These are phyloP conservation scores for Drosophila barbarae DNA, from an alignment of 2,888 invertebrate species.

Conservation along the genomic window DNA sequence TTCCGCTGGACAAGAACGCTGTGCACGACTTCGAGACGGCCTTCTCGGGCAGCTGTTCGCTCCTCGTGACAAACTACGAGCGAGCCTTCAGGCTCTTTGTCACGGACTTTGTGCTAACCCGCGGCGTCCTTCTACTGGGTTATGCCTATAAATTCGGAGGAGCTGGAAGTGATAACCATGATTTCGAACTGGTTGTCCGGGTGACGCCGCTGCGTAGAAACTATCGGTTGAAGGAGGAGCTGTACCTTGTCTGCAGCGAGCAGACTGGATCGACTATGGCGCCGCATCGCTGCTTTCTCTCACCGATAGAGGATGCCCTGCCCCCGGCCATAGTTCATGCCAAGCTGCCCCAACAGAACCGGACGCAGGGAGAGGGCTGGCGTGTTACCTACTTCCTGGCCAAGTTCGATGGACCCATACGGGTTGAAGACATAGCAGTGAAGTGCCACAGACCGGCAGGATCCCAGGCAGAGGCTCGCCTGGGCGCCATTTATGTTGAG, in stretches of 20 bases:
- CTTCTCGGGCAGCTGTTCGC: slow-evolving; percentile 81
- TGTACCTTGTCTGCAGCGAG: slow-evolving; percentile 73
- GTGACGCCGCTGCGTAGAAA: slow-evolving; percentile 30
- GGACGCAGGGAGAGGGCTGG: slow-evolving; percentile 64
- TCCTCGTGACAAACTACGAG: slow-evolving; percentile 79
- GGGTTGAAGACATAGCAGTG: slow-evolving; percentile 73
- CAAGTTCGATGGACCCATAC: slow-evolving; percentile 66
- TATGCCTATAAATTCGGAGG: slow-evolving; percentile 70
- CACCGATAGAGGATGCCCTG: slow-evolving; percentile 55
- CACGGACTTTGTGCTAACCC: slow-evolving; percentile 69
- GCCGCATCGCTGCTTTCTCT: slow-evolving; percentile 65
- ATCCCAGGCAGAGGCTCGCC: slow-evolving; percentile 46
- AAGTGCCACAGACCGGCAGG: slow-evolving; percentile 50
- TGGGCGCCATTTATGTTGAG: slow-evolving; percentile 74
- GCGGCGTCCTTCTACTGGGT: slow-evolving; percentile 72
- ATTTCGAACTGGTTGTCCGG: slow-evolving; percentile 71
- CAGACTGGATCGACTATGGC: slow-evolving; percentile 54
- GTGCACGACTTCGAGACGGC: slow-evolving; percentile 79
- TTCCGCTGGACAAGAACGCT: slow-evolving; percentile 71
- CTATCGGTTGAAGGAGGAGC: slow-evolving; percentile 56
- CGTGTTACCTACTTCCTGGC: slow-evolving; percentile 74
- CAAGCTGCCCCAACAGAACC: slow-evolving; percentile 56
- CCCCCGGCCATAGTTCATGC: slow-evolving; percentile 45
- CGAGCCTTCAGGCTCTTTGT: slow-evolving; percentile 77
- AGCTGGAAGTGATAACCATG: slow-evolving; percentile 23